Conservation (phyloP, 1,140 invertebrate species). For the Amphibalanus amphitrite region DNA sequence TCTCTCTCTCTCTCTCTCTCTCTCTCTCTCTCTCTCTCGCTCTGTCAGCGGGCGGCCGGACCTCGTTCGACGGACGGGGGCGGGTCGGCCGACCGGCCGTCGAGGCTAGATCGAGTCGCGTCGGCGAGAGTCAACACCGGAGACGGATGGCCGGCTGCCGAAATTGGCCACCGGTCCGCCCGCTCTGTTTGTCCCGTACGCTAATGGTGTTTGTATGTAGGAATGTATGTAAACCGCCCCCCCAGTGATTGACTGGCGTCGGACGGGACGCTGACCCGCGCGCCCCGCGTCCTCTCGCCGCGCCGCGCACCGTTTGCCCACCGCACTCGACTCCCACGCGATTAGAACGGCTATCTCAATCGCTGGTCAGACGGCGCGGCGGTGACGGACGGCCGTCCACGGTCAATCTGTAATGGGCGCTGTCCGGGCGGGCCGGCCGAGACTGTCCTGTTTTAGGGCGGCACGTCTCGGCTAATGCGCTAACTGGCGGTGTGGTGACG, state of each 20-base stretch:
- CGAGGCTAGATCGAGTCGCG: no score
- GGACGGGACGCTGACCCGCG: background rate
- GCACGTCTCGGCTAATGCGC: background rate
- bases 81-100: no score
- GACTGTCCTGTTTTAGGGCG: background rate
- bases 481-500: slow-evolving; percentile 1
- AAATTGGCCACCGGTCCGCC: background rate
- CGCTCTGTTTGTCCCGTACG: background rate
- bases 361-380: no score
- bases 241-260: background rate
- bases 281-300: no score
- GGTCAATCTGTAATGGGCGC: background rate
- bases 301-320: background rate
- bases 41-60: no score
- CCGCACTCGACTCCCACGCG: background rate
- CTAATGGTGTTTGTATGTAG: slow-evolving; percentile 1
- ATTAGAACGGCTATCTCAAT: background rate
- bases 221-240: slow-evolving; percentile 1
- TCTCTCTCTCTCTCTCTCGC: no score
- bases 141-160: no score
- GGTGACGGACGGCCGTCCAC: background rate
- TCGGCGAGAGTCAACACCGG: no score
- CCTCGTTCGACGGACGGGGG: no score
- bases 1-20: no score
- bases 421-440: no score